Conservation (phyloP, 1,140 invertebrate genomes). For the Mamestra configurata region DNA sequence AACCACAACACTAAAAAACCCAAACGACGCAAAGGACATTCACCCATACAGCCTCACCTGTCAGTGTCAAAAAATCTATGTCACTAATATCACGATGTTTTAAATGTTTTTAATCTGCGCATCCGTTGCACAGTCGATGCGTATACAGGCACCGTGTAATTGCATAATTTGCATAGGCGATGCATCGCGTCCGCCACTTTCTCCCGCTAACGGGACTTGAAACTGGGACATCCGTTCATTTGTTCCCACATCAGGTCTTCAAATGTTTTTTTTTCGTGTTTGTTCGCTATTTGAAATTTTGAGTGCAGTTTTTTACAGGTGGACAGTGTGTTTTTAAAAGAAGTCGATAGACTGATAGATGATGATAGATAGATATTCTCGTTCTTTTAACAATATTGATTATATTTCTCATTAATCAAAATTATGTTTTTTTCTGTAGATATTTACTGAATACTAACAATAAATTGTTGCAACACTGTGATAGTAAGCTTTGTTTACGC, state of each 20-base stretch:
- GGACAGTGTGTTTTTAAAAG: background rate
- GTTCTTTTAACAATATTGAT: background rate
- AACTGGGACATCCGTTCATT: slow-evolving; percentile 68
- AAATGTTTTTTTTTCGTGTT: slow-evolving; percentile 41
- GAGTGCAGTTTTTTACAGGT: slow-evolving; percentile 25
- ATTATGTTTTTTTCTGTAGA: background rate
- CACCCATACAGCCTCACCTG: slow-evolving; percentile 18
- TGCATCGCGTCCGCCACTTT: slow-evolving; percentile 75
- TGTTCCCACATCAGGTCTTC: slow-evolving; percentile 53
- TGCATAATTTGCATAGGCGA: slow-evolving; percentile 83
- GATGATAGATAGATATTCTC: background rate
- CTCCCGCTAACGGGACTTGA: slow-evolving; percentile 76
- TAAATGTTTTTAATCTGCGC: slow-evolving; percentile 34
- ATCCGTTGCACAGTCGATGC: slow-evolving; percentile 35
- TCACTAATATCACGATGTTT: slow-evolving; percentile 38
- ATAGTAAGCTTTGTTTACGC: background rate
- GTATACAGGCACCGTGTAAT: slow-evolving; percentile 61
- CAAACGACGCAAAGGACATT: slow-evolving; percentile 23
- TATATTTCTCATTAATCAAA: background rate
- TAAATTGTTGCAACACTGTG: background rate
- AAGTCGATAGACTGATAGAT: background rate
- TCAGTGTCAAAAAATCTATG: slow-evolving; percentile 48
- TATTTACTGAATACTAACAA: background rate
- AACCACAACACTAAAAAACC: background rate
- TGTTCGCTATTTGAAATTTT: slow-evolving; percentile 23